Evolutionary conservation across 2,888 invertebrate genomes (phyloP).

Genomic region (Oxytorus armatus): DNA sequence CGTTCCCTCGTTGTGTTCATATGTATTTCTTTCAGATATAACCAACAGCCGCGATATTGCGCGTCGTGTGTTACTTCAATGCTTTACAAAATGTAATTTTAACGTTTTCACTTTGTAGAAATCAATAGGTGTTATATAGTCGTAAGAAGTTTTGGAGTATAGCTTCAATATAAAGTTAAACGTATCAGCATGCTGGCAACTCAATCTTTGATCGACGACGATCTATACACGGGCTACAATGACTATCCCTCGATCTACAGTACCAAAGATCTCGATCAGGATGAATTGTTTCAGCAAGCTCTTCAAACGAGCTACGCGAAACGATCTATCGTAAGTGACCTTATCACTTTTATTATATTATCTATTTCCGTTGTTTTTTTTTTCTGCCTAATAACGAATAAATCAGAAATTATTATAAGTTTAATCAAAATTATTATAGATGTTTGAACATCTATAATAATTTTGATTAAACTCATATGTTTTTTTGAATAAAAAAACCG

Average conservation of each 20-base stretch:
- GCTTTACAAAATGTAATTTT: not conserved
- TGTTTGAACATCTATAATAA: no score
- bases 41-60: not conserved
- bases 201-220: constrained; percentile 86
- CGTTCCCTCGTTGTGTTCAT: constrained; percentile 8
- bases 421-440: no score
- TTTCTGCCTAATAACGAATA: no score
- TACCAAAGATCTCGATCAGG: constrained; percentile 89
- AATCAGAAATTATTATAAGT: no score
- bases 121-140: not conserved
- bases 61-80: not conserved
- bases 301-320: constrained; percentile 91
- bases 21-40: constrained; percentile 14
- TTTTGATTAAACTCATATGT: no score
- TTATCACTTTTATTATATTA: not conserved
- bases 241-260: constrained; percentile 88
- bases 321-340: constrained; percentile 87
- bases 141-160: not conserved
- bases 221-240: constrained; percentile 89
- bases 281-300: constrained; percentile 91
- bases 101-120: not conserved
- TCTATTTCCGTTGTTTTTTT: no score
- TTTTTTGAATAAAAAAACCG: no score
- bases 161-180: not conserved
- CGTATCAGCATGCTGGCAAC: constrained; percentile 42